Evolutionary conservation across 2,113 vertebrate species (phyloP).

Genomic region (Psittacula cyanocephala): DNA sequence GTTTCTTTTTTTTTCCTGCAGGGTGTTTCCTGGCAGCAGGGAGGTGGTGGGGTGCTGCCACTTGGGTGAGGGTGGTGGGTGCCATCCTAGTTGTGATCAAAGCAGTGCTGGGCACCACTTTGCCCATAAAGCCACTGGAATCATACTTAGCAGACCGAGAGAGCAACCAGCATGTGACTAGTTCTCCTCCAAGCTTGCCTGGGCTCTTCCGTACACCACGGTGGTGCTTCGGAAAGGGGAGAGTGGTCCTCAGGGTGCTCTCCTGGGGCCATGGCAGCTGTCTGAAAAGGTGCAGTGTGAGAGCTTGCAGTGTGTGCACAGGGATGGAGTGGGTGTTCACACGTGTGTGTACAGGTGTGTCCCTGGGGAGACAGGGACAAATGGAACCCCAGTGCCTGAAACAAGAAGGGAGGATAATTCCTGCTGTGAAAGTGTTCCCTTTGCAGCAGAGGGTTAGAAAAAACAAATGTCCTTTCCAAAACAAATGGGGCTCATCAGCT

Average conservation of each 20-base stretch:
- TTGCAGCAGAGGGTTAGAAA: not conserved
- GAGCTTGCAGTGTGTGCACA: not conserved
- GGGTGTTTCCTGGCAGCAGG: not conserved
- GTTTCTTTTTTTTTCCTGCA: not conserved
- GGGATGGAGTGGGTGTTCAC: not conserved
- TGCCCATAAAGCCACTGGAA: too few relatives aligned
- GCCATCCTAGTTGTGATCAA: fast-evolving
- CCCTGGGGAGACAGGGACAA: not conserved
- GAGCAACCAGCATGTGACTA: fast-evolving
- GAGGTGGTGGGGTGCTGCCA: not conserved
- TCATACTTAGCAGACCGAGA: fast-evolving
- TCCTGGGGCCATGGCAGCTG: fast-evolving
- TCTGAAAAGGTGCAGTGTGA: not conserved
- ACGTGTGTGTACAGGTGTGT: not conserved
- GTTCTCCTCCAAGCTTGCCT: not conserved
- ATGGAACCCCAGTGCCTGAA: not conserved
- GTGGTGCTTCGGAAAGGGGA: fast-evolving
- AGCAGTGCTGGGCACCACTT: fast-evolving
- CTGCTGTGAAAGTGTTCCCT: not conserved
- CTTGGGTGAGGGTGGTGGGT: fast-evolving
- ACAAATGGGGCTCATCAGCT: not conserved
- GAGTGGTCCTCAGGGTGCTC: fast-evolving
- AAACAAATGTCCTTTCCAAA: constrained; percentile 38
- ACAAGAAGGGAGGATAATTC: not conserved
- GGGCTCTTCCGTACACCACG: fast-evolving